These are phyloP conservation scores for Ranitomeya variabilis DNA, from an alignment of 2,113 vertebrate genomes.

Conservation along the genomic window DNA sequence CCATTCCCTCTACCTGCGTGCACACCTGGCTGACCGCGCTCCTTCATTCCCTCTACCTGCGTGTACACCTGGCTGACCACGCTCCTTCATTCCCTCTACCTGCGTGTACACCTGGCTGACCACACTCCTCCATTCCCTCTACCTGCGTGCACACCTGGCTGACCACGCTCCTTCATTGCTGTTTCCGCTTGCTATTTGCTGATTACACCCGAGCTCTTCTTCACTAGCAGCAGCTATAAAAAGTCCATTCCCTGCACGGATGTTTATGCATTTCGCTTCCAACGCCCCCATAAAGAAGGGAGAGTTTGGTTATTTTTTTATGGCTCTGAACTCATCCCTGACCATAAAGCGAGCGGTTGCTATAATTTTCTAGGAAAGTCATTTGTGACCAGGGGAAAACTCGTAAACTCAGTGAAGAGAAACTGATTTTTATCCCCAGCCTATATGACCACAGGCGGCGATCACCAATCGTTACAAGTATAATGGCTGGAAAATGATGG, in stretches of 20 bases:
- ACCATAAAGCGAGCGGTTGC: constrained; percentile 45
- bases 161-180: not conserved
- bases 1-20: no score
- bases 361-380: constrained; percentile 47
- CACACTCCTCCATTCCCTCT: not conserved
- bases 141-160: not conserved
- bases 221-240: constrained; percentile 39
- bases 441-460: not conserved
- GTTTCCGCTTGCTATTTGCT: constrained; percentile 39
- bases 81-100: no score
- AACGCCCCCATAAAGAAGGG: constrained; percentile 29
- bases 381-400: constrained; percentile 26
- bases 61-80: no score
- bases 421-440: not conserved
- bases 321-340: constrained; percentile 11
- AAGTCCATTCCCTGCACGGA: constrained; percentile 35
- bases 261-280: constrained; percentile 41
- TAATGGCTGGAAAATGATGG: not conserved
- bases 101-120: no score
- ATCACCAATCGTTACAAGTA: not conserved
- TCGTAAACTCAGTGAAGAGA: not conserved
- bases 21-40: no score
- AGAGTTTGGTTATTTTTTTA: constrained; percentile 38
- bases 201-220: constrained; percentile 26
- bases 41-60: no score